Conservation (phyloP, 2,888 invertebrate species). For the Xestia sexstrigata region DNA sequence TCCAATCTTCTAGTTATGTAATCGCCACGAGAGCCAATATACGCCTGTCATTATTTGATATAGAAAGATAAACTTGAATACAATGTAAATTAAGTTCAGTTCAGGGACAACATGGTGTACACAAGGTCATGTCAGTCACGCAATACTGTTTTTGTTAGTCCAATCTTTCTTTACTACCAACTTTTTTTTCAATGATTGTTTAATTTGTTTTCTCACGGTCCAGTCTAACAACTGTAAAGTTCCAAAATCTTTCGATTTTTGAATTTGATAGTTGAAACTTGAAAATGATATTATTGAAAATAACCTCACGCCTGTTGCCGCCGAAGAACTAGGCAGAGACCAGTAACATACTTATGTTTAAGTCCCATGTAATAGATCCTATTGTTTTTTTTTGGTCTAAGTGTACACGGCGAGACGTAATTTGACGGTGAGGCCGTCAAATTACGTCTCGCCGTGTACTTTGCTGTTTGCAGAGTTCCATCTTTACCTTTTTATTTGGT, state of each 20-base stretch:
- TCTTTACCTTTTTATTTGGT: no score
- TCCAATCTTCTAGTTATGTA: conserved; percentile 3
- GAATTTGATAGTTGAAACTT: not conserved
- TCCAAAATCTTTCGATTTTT: not conserved
- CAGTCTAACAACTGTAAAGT: not conserved
- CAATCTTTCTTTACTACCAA: conserved; percentile 47
- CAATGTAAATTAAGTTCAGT: conserved; percentile 46
- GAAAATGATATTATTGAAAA: not conserved
- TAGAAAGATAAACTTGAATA: conserved; percentile 48
- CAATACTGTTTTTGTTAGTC: conserved; percentile 37
- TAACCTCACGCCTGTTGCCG: not conserved
- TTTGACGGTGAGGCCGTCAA: no score
- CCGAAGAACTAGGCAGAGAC: not conserved
- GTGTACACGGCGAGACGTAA: no score
- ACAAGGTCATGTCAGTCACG: conserved; percentile 53
- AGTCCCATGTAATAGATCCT: not conserved
- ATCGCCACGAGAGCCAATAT: not conserved
- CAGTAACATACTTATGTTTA: not conserved
- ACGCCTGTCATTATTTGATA: conserved; percentile 40
- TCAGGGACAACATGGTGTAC: conserved; percentile 39
- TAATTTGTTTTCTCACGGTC: conserved; percentile 50
- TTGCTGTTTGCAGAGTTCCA: no score
- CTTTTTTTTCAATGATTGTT: conserved; percentile 25
- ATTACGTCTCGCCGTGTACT: no score
- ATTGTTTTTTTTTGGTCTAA: no score